These are phyloP conservation scores for Clarias laeviceps DNA, from an alignment of 2,797 vertebrate genomes.

Conservation along the genomic window DNA sequence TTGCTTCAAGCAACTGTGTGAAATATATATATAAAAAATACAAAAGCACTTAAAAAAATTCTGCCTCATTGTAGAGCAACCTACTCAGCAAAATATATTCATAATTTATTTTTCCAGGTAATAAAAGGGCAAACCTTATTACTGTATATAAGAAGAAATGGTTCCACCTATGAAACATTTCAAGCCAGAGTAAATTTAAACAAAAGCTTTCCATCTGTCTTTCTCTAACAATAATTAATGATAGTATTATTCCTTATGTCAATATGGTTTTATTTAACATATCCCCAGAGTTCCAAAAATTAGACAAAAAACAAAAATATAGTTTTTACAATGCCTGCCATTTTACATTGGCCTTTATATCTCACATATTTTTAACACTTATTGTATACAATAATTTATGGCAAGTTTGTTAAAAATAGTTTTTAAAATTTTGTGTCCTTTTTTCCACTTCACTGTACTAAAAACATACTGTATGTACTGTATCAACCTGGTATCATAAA, in stretches of 20 bases:
- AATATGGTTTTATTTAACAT: not conserved
- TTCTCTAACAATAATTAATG: constrained; percentile 7
- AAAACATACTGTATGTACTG: too few relatives aligned
- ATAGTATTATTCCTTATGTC: not conserved
- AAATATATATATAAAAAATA: constrained; percentile 4
- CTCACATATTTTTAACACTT: not conserved
- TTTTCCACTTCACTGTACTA: too few relatives aligned
- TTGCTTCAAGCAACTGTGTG: not conserved
- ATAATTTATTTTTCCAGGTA: constrained; percentile 4
- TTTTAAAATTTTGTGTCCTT: too few relatives aligned
- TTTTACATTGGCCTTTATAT: not conserved
- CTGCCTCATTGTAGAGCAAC: not conserved
- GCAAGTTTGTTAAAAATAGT: too few relatives aligned
- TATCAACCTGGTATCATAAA: too few relatives aligned
- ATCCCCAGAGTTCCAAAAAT: not conserved
- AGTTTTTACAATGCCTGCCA: not conserved
- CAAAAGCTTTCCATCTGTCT: constrained; percentile 1
- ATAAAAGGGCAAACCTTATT: constrained; percentile 21
- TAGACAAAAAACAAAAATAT: not conserved
- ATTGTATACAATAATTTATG: not conserved
- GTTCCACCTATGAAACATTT: constrained; percentile 13
- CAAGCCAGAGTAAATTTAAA: constrained; percentile 24
- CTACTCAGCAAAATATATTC: constrained; percentile 3
- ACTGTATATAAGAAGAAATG: not conserved
- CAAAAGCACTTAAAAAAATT: not conserved